phyloP scores from a whole-genome alignment of 1,140 invertebrate genomes.

The Microvelia longipes region DNA sequence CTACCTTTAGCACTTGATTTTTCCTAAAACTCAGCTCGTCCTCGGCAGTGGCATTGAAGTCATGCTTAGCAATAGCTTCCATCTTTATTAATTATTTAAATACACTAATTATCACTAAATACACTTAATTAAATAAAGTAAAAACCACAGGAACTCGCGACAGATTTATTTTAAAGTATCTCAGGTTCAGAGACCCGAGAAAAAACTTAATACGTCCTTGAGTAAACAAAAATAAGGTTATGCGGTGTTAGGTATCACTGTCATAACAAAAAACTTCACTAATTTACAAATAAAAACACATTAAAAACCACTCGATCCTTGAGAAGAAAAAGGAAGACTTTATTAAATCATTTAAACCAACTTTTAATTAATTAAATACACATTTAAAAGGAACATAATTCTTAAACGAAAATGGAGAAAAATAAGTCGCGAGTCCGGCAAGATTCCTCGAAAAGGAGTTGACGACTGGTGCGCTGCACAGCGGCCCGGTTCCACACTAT shows the following conservation, averaged over 20 bases:
- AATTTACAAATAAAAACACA: too few relatives aligned
- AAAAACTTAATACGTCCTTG: background rate
- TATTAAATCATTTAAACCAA: background rate
- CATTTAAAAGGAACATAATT: background rate
- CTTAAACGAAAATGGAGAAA: background rate
- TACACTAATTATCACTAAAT: background rate
- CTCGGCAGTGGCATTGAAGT: constrained; percentile 93
- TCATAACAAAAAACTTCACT: background rate
- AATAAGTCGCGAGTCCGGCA: background rate
- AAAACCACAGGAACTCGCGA: background rate
- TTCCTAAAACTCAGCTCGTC: constrained; percentile 97
- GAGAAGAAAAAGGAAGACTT: too few relatives aligned
- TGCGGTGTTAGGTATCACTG: background rate
- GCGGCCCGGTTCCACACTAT: background rate
- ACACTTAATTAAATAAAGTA: background rate
- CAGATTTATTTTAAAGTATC: background rate
- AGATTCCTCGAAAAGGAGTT: background rate
- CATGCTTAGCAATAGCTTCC: constrained; percentile 97
- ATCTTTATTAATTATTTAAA: constrained; percentile 35
- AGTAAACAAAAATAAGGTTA: constrained; percentile 6
- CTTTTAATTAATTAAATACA: background rate
- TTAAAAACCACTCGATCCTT: too few relatives aligned
- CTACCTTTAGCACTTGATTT: constrained; percentile 87
- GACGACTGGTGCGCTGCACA: background rate
- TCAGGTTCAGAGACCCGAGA: background rate